Evolutionary conservation across 1,140 invertebrate species (phyloP), one percentile per base, ranked within the genome.

Genomic region (Heliothis subflexa): DNA sequence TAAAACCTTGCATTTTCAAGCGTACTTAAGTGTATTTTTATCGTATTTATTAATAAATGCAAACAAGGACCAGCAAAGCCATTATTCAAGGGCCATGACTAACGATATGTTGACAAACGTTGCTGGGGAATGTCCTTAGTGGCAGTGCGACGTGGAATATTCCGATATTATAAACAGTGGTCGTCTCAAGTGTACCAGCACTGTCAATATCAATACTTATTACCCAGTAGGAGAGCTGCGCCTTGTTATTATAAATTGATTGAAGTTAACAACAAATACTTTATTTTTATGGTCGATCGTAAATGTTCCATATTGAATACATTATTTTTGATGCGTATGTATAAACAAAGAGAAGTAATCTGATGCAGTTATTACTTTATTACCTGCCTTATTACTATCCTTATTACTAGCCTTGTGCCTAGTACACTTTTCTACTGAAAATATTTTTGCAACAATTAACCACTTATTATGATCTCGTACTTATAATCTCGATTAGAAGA

Each of bases 71-170:
- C 28, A 7, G 49, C 18, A 68, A 11, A 70, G 21, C 52, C 62
- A 62, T 28, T 33, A 55, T 66, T 66, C 73, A 75, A 66, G 49
- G 49, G 28, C 50, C 61, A 28, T 33, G 4, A 40, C 57, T 79
- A 79, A 79, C 78, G 78, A 79, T 79, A 79, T 68, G 78, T 79
- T 75, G 70, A 79, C 78, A 78, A 77, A 79, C 40, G 25, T 12
- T 16, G n/a, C n/a, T n/a, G 7, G 13, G 25, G 49, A 25, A 45
- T 55, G 50, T 47, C 45, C 25, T 66, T n/a, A 12, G 40, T 57
- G 61, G 7, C 18, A 16, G 21, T 33, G 55, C 28, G 25, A 11
- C 18, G 33, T 55, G 78, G 61, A 79, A 79, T 79, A 75, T 74
- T 68, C 71, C 78, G 7, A 66, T 47, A 40, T 1, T 47, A 9